Conservation (phyloP, 2,888 invertebrate genomes). For the Rambutsinella grinnellia region DNA sequence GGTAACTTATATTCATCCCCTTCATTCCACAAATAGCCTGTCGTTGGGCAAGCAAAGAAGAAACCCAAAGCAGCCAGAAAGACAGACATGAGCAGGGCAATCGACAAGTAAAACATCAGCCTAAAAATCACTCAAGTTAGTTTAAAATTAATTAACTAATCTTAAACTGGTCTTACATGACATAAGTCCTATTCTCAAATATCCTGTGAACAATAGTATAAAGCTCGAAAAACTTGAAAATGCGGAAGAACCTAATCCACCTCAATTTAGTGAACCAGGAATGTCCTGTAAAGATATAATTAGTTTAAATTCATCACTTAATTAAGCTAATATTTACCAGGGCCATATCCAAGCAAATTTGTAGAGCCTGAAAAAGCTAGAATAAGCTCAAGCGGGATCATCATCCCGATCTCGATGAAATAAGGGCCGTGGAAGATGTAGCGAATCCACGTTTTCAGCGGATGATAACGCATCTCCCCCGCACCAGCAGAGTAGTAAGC, state of each 20-base stretch:
- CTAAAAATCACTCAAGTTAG: constrained; percentile 10
- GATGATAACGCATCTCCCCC: constrained; percentile 35
- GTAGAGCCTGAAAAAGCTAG: constrained; percentile 27
- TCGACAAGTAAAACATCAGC: constrained; percentile 38
- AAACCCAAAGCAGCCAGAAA: constrained; percentile 33
- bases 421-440: constrained; percentile 56
- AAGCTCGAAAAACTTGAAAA: constrained; percentile 51
- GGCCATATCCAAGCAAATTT: constrained; percentile 37
- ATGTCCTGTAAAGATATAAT: too few relatives aligned
- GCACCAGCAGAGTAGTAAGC: constrained; percentile 45
- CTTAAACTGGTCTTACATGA: constrained; percentile 47
- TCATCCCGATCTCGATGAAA: constrained; percentile 51
- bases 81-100: constrained; percentile 20
- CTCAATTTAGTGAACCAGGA: constrained; percentile 51
- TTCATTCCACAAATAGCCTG: constrained; percentile 36
- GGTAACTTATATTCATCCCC: constrained; percentile 48
- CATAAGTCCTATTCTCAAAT: constrained; percentile 45
- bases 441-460: constrained; percentile 51
- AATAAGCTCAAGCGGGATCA: constrained; percentile 52
- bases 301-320: not conserved
- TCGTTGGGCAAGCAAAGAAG: constrained; percentile 46
- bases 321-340: constrained; percentile 12
- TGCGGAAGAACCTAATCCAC: constrained; percentile 49
- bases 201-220: constrained; percentile 46
- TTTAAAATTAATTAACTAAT: not conserved